Evolutionary conservation across 2,113 vertebrate genomes (phyloP), one percentile per base, ranked within the genome.

Genomic region (Petrocephalus zakoni): DNA sequence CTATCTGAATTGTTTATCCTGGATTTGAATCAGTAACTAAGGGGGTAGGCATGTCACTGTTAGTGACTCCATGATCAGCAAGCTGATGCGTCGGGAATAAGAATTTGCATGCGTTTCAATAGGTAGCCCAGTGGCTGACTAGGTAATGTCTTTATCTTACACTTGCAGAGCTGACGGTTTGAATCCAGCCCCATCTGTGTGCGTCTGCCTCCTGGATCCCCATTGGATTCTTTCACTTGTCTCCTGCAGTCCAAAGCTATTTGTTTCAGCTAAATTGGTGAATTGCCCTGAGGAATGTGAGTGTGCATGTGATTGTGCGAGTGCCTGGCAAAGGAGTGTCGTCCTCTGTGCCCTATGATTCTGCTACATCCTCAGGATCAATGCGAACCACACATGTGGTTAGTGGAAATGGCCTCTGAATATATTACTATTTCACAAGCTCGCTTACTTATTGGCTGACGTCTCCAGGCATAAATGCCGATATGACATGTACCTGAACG

Each of bases 231-330:
- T 29, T 78, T 78, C 72, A 19, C 13, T 42, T 78, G 81, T 47
- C 42, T 83, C 46, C 81, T 83, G 46, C 21, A 49, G 46, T 83
- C 42, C 37, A 83, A 83, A 83, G 37, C 42, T 49, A 83, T 49
- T 83, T 83, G 21, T 49, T 83, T 83, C 81, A 49, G 46, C 34
- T 83, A 47, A 83, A 83, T 83, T 83, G 72, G 34, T 19, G 72
- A 78, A 78, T 78, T 42, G 19, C 72, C 72, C 34, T 78, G 29
- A 78, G 72, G 34, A 78, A 78, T 42, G 34, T 78, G 72, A 78
- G 72, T 5, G 34, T 29, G 17, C 34, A 19, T 78, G 72, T 42
- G 72, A 78, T 42, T 7, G 72, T 2, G 34, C 37, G 72, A 78
- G 34, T 19, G 34, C 29, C 25, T 15, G 4, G 13, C 0, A 17